Evolutionary conservation across 2,797 vertebrate species (phyloP), one percentile per base, ranked within the genome.

Genomic region (Alfaro cultratus): DNA sequence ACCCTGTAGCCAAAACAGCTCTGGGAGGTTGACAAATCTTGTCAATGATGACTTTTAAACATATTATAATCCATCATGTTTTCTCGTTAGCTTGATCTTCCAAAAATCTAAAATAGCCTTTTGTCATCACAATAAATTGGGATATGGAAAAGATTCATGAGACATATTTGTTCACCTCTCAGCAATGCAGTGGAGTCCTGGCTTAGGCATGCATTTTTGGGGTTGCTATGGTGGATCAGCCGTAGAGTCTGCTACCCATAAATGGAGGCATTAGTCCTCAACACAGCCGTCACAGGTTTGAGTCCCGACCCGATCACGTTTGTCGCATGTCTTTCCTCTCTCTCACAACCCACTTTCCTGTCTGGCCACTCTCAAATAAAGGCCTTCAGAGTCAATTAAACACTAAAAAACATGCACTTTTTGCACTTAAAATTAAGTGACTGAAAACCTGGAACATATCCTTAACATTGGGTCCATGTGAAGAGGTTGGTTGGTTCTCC

Each of bases 1-100:
- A 26, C 16, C 73, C 67, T n/a, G 45, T 26, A 47, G 43, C 31
- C 39, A 45, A 73, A 49, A 73, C 31, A 62, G 43, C 77, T 79
- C 53, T 31, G 18, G 75, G 57, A 62, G 18, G 29, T 64, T 62
- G 31, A 57, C 43, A 49, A 45, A 21, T n/a, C 2, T 31, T 15
- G 43, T 75, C 29, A 64, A 36, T 34, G 41, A 64, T 21, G 43
- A 67, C 45, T 45, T 76, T 41, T 64, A 15, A 76, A 36, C 9
- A 39, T 12, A 1, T 36, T 49, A 18, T 36, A 49, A 29, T 16
- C 13, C 3, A n/a, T 46, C 16, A 60, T 1, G n/a, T 47, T 34
- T 23, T 46, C 43, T 64, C 2, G 0, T 21, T 45, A 31, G 29
- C 2, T 34, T 29, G n/a, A 67, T 39, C 23, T 49, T 31, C 2